Conservation (phyloP, 1,140 invertebrate species). For the Drosophila setifemur region DNA sequence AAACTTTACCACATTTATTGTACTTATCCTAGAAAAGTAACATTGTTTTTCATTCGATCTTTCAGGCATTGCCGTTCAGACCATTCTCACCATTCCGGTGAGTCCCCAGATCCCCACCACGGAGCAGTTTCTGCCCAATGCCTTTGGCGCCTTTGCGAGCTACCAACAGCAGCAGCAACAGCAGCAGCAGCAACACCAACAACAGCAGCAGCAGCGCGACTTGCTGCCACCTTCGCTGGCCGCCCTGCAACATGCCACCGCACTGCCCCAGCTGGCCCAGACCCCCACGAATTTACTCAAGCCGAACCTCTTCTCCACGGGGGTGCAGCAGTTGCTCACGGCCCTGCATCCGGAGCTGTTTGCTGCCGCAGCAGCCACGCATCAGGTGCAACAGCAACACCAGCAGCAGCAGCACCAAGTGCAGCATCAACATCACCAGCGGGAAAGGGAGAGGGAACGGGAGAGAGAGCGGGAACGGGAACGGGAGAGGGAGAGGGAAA, state of each 20-base stretch:
- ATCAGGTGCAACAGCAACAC: conserved; percentile 70
- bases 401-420: conserved; percentile 44
- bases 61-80: conserved; percentile 95
- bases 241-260: conserved; percentile 60
- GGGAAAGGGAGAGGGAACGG: conserved; percentile 8
- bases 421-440: conserved; percentile 36
- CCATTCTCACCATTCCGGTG: conserved; percentile 95
- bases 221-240: conserved; percentile 54
- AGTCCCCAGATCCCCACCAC: conserved; percentile 91
- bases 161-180: conserved; percentile 70
- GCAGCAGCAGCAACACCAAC: conserved; percentile 49
- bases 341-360: conserved; percentile 79
- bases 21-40: too few relatives aligned
- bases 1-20: too few relatives aligned
- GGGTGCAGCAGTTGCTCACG: conserved; percentile 79
- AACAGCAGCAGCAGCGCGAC: conserved; percentile 49
- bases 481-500: conserved; percentile 25
- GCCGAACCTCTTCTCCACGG: conserved; percentile 77
- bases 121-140: conserved; percentile 79
- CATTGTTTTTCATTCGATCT: background rate
- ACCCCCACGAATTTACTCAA: conserved; percentile 81
- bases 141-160: conserved; percentile 73
- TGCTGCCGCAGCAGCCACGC: conserved; percentile 75
- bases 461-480: conserved; percentile 20
- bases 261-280: conserved; percentile 70